Evolutionary conservation across 2,797 vertebrate species (phyloP).

Genomic region (Rallus crepitans): DNA sequence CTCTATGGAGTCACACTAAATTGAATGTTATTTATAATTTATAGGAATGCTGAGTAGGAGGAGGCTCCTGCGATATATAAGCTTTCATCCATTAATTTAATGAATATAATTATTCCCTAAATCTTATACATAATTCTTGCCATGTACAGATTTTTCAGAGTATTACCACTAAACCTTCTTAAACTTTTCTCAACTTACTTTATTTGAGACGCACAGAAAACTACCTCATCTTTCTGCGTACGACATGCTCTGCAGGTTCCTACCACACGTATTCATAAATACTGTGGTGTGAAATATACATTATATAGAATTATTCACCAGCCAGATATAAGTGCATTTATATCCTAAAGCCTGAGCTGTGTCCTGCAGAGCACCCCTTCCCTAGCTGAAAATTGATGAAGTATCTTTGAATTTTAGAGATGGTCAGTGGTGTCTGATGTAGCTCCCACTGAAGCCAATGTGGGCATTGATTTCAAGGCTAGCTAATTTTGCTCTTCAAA

Average conservation of each 20-base stretch:
- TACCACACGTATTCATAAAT: not conserved
- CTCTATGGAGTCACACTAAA: slow-evolving; percentile 35
- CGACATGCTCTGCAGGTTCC: not conserved
- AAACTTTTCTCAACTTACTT: not conserved
- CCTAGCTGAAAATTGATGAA: not conserved
- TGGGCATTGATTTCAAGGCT: not conserved
- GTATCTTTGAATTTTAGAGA: not conserved
- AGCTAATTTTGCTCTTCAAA: not conserved
- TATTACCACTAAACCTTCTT: not conserved
- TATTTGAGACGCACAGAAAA: not conserved
- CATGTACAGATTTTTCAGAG: not conserved
- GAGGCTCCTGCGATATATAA: slow-evolving; percentile 7
- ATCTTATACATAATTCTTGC: not conserved
- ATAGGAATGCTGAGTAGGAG: slow-evolving; percentile 13
- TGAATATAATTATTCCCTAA: slow-evolving; percentile 57
- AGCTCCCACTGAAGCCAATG: not conserved
- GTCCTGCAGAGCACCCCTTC: not conserved
- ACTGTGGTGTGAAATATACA: not conserved
- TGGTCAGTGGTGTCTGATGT: not conserved
- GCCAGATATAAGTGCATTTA: not conserved
- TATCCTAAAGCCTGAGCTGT: not conserved
- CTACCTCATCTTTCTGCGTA: not conserved
- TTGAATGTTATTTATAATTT: slow-evolving; percentile 50
- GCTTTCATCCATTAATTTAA: slow-evolving; percentile 57
- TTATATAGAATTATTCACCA: not conserved